Conservation (phyloP, 2,797 vertebrate genomes). For the Eleutherodactylus coqui region DNA sequence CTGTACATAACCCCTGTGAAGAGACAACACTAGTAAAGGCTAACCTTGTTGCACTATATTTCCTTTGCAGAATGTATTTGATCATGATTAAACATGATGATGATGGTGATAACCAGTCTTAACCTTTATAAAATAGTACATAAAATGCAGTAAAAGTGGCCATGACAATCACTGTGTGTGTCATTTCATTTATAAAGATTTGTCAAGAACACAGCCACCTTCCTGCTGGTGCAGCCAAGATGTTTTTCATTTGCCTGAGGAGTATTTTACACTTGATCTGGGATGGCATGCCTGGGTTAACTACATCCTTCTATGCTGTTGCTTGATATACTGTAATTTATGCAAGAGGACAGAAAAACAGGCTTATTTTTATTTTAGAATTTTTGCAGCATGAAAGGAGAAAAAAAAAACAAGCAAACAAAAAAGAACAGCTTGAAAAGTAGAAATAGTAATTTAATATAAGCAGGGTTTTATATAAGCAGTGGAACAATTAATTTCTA, state of each 20-base stretch:
- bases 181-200: constrained; percentile 48
- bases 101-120: neutral
- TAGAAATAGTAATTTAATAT: neutral
- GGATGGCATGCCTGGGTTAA: constrained; percentile 41
- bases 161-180: constrained; percentile 28
- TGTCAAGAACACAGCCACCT: constrained; percentile 59
- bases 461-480: neutral
- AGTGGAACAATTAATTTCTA: neutral
- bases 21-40: neutral
- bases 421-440: neutral
- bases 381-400: neutral
- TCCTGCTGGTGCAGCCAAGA: constrained; percentile 58
- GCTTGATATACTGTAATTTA: constrained; percentile 29
- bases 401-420: neutral
- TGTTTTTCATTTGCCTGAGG: constrained; percentile 55
- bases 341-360: constrained; percentile 20
- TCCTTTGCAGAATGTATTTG: neutral
- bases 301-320: constrained; percentile 18
- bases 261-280: constrained; percentile 55
- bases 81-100: constrained; percentile 21
- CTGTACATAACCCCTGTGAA: neutral
- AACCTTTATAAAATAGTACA: constrained; percentile 16
- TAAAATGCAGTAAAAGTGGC: neutral
- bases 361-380: constrained; percentile 6
- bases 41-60: neutral